A percentile compares a stretch with the other conserved stretches of the same genome.
These are phyloP conservation scores for Heliconius melpomene DNA, from an alignment of 1,140 invertebrate genomes.

Conservation along the genomic window DNA sequence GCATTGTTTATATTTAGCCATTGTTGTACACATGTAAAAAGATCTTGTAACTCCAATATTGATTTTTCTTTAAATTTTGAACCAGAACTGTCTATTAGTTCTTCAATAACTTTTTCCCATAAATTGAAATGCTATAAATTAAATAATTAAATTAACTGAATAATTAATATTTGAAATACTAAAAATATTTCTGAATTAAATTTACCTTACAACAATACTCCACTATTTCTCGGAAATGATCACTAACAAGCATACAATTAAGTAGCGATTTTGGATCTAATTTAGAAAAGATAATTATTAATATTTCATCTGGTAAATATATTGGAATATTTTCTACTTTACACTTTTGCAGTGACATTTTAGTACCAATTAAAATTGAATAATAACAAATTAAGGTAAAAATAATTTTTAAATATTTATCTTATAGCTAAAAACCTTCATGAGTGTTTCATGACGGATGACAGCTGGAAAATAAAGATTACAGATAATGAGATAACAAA, in stretches of 20 bases:
- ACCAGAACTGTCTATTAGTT: conserved; percentile 40
- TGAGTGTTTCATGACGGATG: no score
- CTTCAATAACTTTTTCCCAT: conserved; percentile 40
- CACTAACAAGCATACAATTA: conserved; percentile 48
- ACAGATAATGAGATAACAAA: no score
- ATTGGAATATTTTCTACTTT: not conserved
- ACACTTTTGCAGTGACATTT: conserved; percentile 15
- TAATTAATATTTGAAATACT: not conserved
- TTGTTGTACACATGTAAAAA: conserved; percentile 38
- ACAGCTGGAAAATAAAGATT: no score
- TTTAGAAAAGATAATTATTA: conserved; percentile 50
- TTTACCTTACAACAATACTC: conserved; percentile 50
- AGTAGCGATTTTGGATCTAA: conserved; percentile 46
- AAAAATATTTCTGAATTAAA: not conserved
- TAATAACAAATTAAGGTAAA: not conserved
- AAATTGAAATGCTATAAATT: conserved; percentile 37
- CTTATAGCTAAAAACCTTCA: no score
- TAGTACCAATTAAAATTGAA: not conserved
- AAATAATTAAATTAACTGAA: not conserved
- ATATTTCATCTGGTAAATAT: conserved; percentile 47
- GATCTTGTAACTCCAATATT: conserved; percentile 34
- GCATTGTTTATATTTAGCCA: conserved; percentile 43
- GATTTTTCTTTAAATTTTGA: conserved; percentile 42
- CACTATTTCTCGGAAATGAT: conserved; percentile 44
- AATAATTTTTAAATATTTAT: not conserved